phyloP scores from a whole-genome alignment of 2,797 vertebrate species.

The Pantherophis alleghaniensis region DNA sequence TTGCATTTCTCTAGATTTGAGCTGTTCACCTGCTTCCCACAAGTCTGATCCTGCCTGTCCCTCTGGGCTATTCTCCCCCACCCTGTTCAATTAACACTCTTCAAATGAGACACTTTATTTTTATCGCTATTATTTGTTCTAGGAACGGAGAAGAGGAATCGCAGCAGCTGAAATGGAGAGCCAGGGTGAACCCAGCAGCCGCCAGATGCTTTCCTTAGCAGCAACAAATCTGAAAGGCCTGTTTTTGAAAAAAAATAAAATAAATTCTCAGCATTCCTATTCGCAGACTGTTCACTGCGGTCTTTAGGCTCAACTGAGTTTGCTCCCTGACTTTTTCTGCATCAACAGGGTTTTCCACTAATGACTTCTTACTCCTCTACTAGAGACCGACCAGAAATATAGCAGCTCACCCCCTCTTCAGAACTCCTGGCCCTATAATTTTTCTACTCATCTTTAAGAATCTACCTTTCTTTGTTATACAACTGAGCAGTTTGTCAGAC shows the following conservation, averaged over 20 bases:
- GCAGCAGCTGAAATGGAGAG: constrained; percentile 1
- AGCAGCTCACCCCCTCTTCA: background rate
- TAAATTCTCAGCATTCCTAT: background rate
- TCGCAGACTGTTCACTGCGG: background rate
- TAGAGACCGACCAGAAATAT: background rate
- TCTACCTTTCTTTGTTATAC: background rate
- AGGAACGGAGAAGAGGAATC: background rate
- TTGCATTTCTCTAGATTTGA: constrained; percentile 8
- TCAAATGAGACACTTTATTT: constrained; percentile 15
- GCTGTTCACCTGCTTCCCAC: constrained; percentile 9
- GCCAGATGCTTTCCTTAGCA: constrained; percentile 17
- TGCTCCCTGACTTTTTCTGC: background rate
- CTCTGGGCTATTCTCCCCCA: constrained; percentile 6
- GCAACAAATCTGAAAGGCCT: background rate
- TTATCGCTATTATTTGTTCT: background rate
- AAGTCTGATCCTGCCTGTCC: background rate
- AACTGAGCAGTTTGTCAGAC: background rate
- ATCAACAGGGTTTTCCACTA: background rate
- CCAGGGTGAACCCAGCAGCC: constrained; percentile 15
- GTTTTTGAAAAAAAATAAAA: background rate
- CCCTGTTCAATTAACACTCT: constrained; percentile 29
- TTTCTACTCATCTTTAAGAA: background rate
- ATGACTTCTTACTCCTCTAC: background rate
- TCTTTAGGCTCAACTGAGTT: background rate
- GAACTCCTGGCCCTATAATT: no score